Evolutionary conservation across 1,140 invertebrate species (phyloP), one percentile per base, ranked within the genome.

Genomic region (Camponotus pennsylvanicus): DNA sequence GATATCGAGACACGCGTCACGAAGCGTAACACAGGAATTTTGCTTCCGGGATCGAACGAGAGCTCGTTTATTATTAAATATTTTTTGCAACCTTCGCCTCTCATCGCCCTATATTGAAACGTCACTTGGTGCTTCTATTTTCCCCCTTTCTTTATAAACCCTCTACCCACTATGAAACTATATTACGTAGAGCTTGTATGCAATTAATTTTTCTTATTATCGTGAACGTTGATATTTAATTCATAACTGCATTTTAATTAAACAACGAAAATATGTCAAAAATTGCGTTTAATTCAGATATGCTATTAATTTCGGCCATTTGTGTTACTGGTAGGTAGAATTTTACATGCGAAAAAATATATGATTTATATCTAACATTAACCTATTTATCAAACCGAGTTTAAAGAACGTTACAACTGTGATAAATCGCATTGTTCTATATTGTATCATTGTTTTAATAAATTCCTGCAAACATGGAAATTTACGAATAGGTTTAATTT

Each of bases 11-110:
- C 40, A 73, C 40, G 79, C 79, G 69, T 83, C 79, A 45, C 40
- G 55, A 49, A 83, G 79, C 79, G 70, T 83, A 61, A 83, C 69
- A 75, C 42, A 49, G 79, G 55, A 83, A 83, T 83, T 83, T 71
- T 61, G 79, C 79, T 83, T 83, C 69, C 79, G 79, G 49, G 34
- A 80, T 66, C 57, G 69, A 27, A 9, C 11, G 7, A 70, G 70
- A 63, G 55, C 55, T 63, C 15, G 66, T 34, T 69, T 80, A 61
- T 83, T 83, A 83, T 83, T 75, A 73, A 83, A 83, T 34, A 69
- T 61, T 73, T 82, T 83, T 83, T 61, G 69, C 32, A 6, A 75
- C 18, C n/a, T 34, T 21, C 15, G 15, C 6, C 37, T 6, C 6
- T 6, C 34, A 18, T 32, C 34, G 45, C 13, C 21, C 49, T n/a